Base-by-base conservation (phyloP, 1,140 invertebrate genomes). In the Euschistus heros region DNA sequence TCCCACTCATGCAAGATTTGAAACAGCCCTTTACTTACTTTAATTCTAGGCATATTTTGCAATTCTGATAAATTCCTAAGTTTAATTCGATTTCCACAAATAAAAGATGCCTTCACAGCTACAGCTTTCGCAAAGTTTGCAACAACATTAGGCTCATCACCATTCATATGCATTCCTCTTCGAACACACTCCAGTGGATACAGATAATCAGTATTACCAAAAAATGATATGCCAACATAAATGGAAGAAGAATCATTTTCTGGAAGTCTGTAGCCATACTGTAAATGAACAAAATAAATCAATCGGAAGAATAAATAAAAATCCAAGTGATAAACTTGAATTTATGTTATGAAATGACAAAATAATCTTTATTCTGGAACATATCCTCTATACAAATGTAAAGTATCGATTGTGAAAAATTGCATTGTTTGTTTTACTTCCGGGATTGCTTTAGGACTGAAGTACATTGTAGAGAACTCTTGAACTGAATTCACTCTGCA, bases 221-320 rank as follows among this genome's bases (percentile, higher is more conserved):
- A 59, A 27, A 59, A 59, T 5, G n/a, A 22, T 26, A 59, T 27
- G 14, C 55, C 55, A 26, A 59, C 22, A 59, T 59, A 59, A 15
- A 59, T 33, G 6, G 24, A 7, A 33, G 20, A 22, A n/a, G 17
- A 26, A 22, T 59, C 55, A 10, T 33, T 17, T 24, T 59, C 26
- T 14, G 55, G 55, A 17, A 59, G 26, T n/a, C 55, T 59, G 26
- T 24, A 59, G 1, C 55, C 55, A 59, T 59, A 59, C 55, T 59
- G 55, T 13, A 59, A 59, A 37, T 37, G 1, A 59, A 27, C 8
- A 22, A 33, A 22, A 27, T 59, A 59, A 59, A 2, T 20, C 5
- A 20, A 54, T 24, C 8, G 8, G 18, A 10, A 18, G 8, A 54
- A 54, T 24, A n/a, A n/a, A 18, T 7, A 8, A 54, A 8, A 8